Base-by-base conservation (phyloP, 2,797 vertebrate genomes). In the Acanthornis magna region DNA sequence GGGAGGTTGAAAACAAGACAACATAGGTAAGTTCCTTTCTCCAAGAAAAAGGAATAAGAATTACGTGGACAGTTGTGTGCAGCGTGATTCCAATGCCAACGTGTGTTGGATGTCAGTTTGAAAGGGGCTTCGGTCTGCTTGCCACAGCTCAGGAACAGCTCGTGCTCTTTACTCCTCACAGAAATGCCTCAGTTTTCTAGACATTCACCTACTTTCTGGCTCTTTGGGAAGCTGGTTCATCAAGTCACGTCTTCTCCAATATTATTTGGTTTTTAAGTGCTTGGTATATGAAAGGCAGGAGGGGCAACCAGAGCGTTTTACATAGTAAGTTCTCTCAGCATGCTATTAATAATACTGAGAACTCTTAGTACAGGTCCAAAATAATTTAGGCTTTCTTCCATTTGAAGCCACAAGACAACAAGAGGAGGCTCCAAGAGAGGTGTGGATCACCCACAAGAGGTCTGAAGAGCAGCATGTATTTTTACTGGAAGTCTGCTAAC, bases 361-460 rank as follows among this genome's bases (percentile, higher is more conserved):
- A 85, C n/a, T 88, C 66, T 70, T 91, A 84, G 72, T 58, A 51
- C 89, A 87, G 79, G 68, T 97, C 96, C 93, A 97, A 94, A 94
- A 75, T 30, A 67, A 93, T 94, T 94, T 36, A 75, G 86, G 87
- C 93, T 95, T 85, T 96, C 95, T 97, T 97, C 93, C 86, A 97
- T 79, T 76, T 84, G 87, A 97, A 97, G 95, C 97, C 97, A 97
- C 95, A 97, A 80, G 77, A 97, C 97, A 96, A 96, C 83, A 96
- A 96, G 85, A 96, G 78, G 84, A 96, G 96, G 95, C 97, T 97
- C 96, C 95, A 94, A 83, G 72, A 83, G 91, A 98, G 97, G 96
- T 97, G 97, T 96, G 97, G 95, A 97, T 98, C 61, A 65, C 96
- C 96, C 97, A 80, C 97, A 96, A 97, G 94, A 97, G 96, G 96